phyloP scores from a whole-genome alignment of 1,140 invertebrate species.

The Dermatophagoides farinae region DNA sequence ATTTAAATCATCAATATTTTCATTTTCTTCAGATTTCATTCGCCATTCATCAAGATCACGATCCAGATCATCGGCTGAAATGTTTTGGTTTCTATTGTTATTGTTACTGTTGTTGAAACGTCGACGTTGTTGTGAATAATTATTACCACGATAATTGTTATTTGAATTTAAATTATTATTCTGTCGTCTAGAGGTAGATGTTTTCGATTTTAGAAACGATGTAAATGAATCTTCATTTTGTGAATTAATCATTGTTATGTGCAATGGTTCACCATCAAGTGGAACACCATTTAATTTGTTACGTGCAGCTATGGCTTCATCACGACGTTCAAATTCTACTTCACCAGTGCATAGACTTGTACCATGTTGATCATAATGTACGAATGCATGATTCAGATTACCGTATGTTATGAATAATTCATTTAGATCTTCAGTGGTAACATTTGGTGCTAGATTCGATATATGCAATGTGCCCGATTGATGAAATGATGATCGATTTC shows the following conservation, averaged over 20 bases:
- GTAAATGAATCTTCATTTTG: conserved; percentile 69
- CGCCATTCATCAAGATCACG: conserved; percentile 66
- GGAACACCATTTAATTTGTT: conserved; percentile 95
- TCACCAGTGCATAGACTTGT: conserved; percentile 86
- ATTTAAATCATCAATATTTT: too few relatives aligned
- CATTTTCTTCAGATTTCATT: background rate
- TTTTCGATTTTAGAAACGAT: conserved; percentile 62
- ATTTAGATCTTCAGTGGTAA: conserved; percentile 39
- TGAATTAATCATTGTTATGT: conserved; percentile 9
- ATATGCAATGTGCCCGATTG: conserved; percentile 43
- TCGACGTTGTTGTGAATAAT: conserved; percentile 19
- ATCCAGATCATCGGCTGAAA: conserved; percentile 76
- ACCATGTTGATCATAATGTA: conserved; percentile 91
- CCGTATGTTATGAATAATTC: conserved; percentile 94
- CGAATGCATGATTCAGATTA: conserved; percentile 67
- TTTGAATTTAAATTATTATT: conserved; percentile 16
- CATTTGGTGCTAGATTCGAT: conserved; percentile 86
- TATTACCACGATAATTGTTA: conserved; percentile 10
- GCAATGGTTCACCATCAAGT: conserved; percentile 48
- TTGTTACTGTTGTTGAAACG: conserved; percentile 21
- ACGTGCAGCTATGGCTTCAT: conserved; percentile 83
- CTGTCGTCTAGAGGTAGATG: conserved; percentile 25
- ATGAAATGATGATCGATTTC: background rate
- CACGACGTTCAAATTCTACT: conserved; percentile 74
- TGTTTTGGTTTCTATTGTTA: conserved; percentile 21